Evolutionary conservation across 2,888 invertebrate genomes (phyloP).

Genomic region (Prenolepis imparis): DNA sequence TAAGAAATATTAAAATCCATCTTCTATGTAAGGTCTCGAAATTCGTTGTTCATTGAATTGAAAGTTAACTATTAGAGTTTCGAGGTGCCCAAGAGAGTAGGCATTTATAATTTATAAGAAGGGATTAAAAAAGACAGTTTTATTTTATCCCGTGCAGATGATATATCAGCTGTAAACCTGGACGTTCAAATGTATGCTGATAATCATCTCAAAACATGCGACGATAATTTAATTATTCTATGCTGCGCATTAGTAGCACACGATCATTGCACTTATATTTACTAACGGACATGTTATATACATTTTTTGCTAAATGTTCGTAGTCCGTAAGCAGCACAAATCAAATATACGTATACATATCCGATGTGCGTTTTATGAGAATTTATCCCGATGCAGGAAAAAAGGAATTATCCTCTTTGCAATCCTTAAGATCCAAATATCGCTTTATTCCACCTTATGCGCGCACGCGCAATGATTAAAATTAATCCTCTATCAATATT

Average conservation of each 20-base stretch:
- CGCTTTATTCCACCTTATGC: background rate
- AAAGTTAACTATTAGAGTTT: background rate
- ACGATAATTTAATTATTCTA: slow-evolving; percentile 25
- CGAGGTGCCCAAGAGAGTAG: background rate
- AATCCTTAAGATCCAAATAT: background rate
- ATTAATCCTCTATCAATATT: background rate
- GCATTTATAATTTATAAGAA: slow-evolving; percentile 1
- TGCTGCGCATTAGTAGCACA: slow-evolving; percentile 5
- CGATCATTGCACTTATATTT: slow-evolving; percentile 1
- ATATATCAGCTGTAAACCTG: background rate
- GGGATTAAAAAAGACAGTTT: background rate
- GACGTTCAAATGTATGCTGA: background rate
- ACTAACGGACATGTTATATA: slow-evolving; percentile 24
- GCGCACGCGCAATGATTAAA: background rate
- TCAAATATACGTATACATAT: slow-evolving; percentile 51
- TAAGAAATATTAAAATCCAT: background rate
- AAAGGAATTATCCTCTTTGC: background rate
- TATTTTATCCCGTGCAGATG: slow-evolving; percentile 7
- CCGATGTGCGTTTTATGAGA: background rate
- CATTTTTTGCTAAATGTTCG: slow-evolving; percentile 45
- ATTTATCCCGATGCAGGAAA: background rate
- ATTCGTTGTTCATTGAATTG: background rate
- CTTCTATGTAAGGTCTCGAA: background rate
- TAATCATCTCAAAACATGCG: background rate
- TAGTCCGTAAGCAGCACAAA: slow-evolving; percentile 44